These are phyloP conservation scores for Trichopria drosophilae DNA, from an alignment of 2,888 invertebrate species.

Conservation along the genomic window DNA sequence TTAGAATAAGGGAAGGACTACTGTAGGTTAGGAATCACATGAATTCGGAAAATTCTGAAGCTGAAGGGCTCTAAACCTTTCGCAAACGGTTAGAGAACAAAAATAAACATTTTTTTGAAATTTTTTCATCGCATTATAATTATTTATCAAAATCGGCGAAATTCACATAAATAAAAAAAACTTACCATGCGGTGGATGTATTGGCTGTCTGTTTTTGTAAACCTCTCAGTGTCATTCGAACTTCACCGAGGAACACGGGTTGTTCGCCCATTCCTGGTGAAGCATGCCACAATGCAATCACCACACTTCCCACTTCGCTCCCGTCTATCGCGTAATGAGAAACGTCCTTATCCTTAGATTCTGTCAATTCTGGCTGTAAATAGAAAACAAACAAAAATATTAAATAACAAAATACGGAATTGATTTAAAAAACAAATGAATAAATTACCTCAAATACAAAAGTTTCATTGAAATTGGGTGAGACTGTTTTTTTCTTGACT, in stretches of 20 bases:
- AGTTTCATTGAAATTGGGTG: slow-evolving; percentile 86
- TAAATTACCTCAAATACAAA: slow-evolving; percentile 71
- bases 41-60: too few species aligned
- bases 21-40: too few species aligned
- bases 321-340: slow-evolving; percentile 59
- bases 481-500: slow-evolving; percentile 86
- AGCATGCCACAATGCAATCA: slow-evolving; percentile 86
- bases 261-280: slow-evolving; percentile 74
- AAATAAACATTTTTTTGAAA: neutral
- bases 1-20: too few species aligned
- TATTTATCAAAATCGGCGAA: slow-evolving; percentile 1
- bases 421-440: neutral
- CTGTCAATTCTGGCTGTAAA: slow-evolving; percentile 48
- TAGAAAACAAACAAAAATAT: slow-evolving; percentile 14
- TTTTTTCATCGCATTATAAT: slow-evolving; percentile 2
- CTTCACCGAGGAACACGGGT: slow-evolving; percentile 86
- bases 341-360: slow-evolving; percentile 53
- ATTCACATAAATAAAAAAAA: too few species aligned
- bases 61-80: too few species aligned
- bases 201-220: slow-evolving; percentile 65
- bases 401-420: neutral
- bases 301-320: slow-evolving; percentile 77
- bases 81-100: neutral
- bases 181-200: slow-evolving; percentile 76
- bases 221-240: slow-evolving; percentile 76